phyloP scores from a whole-genome alignment of 2,113 vertebrate genomes.

The Hemicordylus capensis region DNA sequence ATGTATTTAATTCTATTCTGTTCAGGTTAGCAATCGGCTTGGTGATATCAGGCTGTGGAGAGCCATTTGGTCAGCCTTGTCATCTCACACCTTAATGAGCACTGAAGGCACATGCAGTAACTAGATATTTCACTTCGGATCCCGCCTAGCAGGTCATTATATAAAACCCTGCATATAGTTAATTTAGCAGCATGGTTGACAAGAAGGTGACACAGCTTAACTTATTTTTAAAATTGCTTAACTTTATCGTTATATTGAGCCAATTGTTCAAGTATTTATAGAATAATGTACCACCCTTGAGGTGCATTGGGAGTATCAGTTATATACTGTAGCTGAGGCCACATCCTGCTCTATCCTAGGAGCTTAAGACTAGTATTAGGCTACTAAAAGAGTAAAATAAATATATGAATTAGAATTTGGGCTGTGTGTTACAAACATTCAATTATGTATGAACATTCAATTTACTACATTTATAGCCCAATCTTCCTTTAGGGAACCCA shows the following conservation, averaged over 20 bases:
- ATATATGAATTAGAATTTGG: neutral
- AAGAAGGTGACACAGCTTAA: conserved; percentile 72
- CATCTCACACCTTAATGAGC: conserved; percentile 71
- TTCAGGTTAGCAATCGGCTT: conserved; percentile 59
- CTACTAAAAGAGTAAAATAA: neutral
- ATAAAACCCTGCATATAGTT: conserved; percentile 63
- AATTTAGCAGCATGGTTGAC: conserved; percentile 71
- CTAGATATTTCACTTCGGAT: conserved; percentile 59
- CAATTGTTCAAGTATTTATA: conserved; percentile 64
- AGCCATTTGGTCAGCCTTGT: conserved; percentile 55
- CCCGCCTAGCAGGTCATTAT: conserved; percentile 59
- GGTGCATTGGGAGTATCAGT: conserved; percentile 50
- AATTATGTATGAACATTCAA: no score
- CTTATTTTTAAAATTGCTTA: conserved; percentile 73
- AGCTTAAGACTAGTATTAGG: neutral
- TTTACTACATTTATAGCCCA: no score
- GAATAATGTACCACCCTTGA: conserved; percentile 53
- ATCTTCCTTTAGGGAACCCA: no score
- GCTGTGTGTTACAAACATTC: no score
- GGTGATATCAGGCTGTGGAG: conserved; percentile 52
- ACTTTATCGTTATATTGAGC: conserved; percentile 71
- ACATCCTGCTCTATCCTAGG: neutral
- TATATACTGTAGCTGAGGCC: neutral
- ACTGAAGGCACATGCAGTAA: conserved; percentile 53
- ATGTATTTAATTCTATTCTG: conserved; percentile 61